A percentile compares a stretch with the other conserved stretches of the same genome.
Conservation (phyloP, 2,888 invertebrate species). For the Tetheella fluctuosa region DNA sequence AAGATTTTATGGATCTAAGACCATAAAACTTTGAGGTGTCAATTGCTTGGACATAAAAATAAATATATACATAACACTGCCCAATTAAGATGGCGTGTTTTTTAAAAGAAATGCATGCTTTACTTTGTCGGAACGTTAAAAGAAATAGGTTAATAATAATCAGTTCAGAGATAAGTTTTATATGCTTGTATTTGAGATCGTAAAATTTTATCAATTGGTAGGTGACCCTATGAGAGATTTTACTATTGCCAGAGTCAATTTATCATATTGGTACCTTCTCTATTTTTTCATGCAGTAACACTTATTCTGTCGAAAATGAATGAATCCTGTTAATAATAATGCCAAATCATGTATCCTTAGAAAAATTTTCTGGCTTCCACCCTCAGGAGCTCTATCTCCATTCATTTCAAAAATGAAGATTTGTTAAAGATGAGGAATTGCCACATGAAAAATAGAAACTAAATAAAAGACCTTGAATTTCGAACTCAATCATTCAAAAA, state of each 20-base stretch:
- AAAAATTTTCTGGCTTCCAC: no score
- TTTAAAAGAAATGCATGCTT: not conserved
- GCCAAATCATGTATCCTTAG: no score
- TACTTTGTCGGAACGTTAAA: not conserved
- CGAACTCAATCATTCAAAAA: slow-evolving; percentile 21
- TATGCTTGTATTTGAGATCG: not conserved
- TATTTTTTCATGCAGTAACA: no score
- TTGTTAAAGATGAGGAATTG: no score
- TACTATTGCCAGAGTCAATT: no score
- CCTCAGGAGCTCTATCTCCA: no score
- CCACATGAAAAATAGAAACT: no score
- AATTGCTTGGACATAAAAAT: slow-evolving; percentile 56
- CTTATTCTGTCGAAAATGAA: no score
- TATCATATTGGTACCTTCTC: no score
- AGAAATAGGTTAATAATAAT: slow-evolving; percentile 1
- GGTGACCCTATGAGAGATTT: no score
- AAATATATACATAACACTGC: slow-evolving; percentile 7
- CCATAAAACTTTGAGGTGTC: slow-evolving; percentile 76
- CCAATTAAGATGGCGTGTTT: slow-evolving; percentile 13
- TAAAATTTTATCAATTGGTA: not conserved
- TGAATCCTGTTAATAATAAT: no score
- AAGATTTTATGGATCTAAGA: slow-evolving; percentile 55
- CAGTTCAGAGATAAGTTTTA: not conserved
- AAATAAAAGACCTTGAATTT: slow-evolving; percentile 25
- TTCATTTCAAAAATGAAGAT: no score